Conservation (phyloP, 2,888 invertebrate genomes). For the Cheiracanthium punctorium region DNA sequence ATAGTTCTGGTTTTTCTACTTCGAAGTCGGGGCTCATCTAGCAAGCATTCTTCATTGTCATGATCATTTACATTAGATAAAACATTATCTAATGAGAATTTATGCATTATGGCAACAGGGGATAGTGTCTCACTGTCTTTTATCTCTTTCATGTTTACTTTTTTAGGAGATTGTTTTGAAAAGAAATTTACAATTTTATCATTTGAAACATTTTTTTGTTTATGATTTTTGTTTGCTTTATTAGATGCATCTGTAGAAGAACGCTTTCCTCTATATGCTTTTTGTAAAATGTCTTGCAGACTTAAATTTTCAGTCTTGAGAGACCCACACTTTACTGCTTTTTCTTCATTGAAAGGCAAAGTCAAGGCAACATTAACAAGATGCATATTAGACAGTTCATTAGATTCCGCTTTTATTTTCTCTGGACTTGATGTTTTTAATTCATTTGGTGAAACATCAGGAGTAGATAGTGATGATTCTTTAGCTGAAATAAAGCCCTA, state of each 20-base stretch:
- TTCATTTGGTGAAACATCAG: background rate
- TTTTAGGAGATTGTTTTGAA: background rate
- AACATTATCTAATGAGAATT: too few relatives aligned
- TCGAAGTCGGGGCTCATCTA: slow-evolving; percentile 21
- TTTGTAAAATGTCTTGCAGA: slow-evolving; percentile 1
- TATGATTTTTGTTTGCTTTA: background rate
- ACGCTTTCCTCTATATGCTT: background rate
- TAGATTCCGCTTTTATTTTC: background rate
- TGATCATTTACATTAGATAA: background rate
- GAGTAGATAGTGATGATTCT: too few relatives aligned
- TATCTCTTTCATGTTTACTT: background rate
- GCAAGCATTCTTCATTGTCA: background rate
- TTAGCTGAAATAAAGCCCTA: too few relatives aligned
- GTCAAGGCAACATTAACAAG: slow-evolving; percentile 28
- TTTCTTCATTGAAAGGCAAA: slow-evolving; percentile 29
- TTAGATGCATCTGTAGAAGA: background rate
- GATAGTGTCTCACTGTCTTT: too few relatives aligned
- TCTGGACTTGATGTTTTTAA: background rate
- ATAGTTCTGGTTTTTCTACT: slow-evolving; percentile 21
- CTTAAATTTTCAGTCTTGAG: slow-evolving; percentile 14
- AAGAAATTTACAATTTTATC: slow-evolving; percentile 17
- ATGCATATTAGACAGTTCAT: background rate
- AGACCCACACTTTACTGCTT: slow-evolving; percentile 19
- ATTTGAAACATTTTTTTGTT: background rate
- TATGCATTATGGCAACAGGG: too few relatives aligned